Conservation (phyloP, 1,140 invertebrate genomes). For the Venturia canescens region DNA sequence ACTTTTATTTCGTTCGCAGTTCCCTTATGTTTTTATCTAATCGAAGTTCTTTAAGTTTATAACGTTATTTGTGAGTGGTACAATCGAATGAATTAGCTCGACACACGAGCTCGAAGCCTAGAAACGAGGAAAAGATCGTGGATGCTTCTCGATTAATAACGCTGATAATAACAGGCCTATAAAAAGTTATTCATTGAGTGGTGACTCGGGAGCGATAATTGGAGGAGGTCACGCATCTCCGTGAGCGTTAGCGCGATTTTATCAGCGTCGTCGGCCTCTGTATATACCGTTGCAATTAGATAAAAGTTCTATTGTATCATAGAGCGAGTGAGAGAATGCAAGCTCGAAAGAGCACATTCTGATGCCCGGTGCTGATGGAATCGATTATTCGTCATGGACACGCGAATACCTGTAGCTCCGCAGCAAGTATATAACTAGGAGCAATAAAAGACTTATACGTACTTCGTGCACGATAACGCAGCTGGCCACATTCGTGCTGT, state of each 20-base stretch:
- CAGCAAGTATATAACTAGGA: constrained; percentile 1
- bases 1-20: neutral
- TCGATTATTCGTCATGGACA: constrained; percentile 24
- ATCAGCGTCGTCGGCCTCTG: neutral
- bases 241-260: neutral
- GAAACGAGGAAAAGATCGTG: neutral
- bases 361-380: constrained; percentile 35
- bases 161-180: neutral
- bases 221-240: neutral
- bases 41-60: neutral
- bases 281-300: constrained; percentile 2
- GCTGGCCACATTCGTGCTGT: neutral
- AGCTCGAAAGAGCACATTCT: constrained; percentile 1
- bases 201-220: neutral
- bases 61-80: neutral
- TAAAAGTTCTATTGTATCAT: neutral
- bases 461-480: constrained; percentile 21
- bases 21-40: neutral
- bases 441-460: constrained; percentile 20
- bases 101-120: neutral
- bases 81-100: neutral
- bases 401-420: constrained; percentile 46
- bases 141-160: neutral
- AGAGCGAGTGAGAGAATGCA: neutral
- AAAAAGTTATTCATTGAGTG: constrained; percentile 2